A percentile compares a stretch with the other conserved stretches of the same genome.
Evolutionary conservation across 2,888 invertebrate species (phyloP).

Genomic region (Sphaerophoria rueppellii): DNA sequence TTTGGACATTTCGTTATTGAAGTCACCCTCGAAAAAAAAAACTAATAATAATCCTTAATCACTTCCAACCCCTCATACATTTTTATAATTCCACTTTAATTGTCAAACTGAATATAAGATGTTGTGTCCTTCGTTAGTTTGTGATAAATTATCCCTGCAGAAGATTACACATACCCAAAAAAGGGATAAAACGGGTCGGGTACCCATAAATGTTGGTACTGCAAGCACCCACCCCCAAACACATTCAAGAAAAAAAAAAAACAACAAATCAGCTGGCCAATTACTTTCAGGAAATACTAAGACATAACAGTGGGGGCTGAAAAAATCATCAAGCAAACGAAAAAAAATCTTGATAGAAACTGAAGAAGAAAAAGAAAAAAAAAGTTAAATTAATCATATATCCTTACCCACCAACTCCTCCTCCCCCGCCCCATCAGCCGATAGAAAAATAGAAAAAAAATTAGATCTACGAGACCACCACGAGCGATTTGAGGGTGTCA

Average conservation of each 20-base stretch:
- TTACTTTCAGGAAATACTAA: constrained; percentile 71
- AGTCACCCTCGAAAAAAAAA: no score
- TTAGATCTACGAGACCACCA: constrained; percentile 55
- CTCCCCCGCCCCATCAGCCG: no score
- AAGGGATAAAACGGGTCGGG: background rate
- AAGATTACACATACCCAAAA: constrained; percentile 12
- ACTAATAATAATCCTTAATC: background rate
- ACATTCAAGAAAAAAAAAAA: constrained; percentile 41
- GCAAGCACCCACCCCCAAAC: no score
- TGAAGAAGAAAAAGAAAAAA: constrained; percentile 11
- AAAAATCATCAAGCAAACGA: constrained; percentile 41
- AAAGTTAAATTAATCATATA: constrained; percentile 67
- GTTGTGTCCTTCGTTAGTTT: constrained; percentile 16
- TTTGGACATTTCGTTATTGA: no score
- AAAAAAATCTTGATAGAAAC: constrained; percentile 6
- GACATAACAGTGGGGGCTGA: constrained; percentile 49
- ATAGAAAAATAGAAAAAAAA: constrained; percentile 24
- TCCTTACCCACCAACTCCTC: constrained; percentile 34
- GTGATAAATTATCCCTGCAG: constrained; percentile 42
- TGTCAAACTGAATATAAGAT: constrained; percentile 18
- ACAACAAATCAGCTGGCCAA: constrained; percentile 72
- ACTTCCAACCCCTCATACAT: background rate
- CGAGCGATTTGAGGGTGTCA: constrained; percentile 59
- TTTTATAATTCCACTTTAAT: background rate
- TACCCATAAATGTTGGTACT: background rate